Percentiles rank a stretch among this genome's conserved stretches.
Evolutionary conservation across 1,140 invertebrate genomes (phyloP).

Genomic region (Tetramorium parvispinum): DNA sequence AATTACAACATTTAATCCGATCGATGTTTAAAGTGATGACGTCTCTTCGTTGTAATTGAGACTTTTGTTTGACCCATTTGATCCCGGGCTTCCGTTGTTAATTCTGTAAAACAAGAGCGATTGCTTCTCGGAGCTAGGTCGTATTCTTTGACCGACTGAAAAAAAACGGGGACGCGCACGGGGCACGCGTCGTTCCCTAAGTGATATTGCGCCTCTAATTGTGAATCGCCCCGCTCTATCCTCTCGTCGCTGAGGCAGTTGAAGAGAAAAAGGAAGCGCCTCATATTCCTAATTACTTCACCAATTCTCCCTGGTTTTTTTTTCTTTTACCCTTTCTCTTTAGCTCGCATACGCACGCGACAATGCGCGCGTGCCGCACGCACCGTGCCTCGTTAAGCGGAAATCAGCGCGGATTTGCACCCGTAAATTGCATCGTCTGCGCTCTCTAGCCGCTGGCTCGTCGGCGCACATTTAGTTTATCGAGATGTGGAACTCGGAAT

Average conservation of each 20-base stretch:
- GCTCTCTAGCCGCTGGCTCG: background rate
- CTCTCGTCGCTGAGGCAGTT: too few species aligned
- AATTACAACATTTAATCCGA: background rate
- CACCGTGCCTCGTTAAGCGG: slow-evolving; percentile 61
- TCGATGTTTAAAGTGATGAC: background rate
- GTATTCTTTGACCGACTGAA: background rate
- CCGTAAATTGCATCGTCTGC: slow-evolving; percentile 60
- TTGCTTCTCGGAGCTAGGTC: background rate
- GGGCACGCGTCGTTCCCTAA: slow-evolving; percentile 23
- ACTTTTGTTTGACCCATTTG: background rate
- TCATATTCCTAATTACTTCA: slow-evolving; percentile 66
- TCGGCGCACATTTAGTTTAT: background rate
- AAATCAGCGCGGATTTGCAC: slow-evolving; percentile 67
- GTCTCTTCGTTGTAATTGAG: background rate
- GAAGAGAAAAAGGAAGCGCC: background rate
- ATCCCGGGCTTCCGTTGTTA: background rate
- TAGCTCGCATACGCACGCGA: slow-evolving; percentile 63
- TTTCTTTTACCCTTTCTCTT: slow-evolving; percentile 3
- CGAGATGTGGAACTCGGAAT: background rate
- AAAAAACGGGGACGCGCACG: slow-evolving; percentile 11
- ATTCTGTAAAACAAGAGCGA: background rate
- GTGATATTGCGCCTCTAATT: slow-evolving; percentile 59
- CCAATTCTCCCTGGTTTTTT: background rate
- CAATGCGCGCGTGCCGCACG: slow-evolving; percentile 67
- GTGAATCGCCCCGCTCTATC: background rate